Percentiles rank a stretch among this genome's conserved stretches.
Conservation (phyloP, 1,140 invertebrate species). For the Trinorchestia longiramus region DNA sequence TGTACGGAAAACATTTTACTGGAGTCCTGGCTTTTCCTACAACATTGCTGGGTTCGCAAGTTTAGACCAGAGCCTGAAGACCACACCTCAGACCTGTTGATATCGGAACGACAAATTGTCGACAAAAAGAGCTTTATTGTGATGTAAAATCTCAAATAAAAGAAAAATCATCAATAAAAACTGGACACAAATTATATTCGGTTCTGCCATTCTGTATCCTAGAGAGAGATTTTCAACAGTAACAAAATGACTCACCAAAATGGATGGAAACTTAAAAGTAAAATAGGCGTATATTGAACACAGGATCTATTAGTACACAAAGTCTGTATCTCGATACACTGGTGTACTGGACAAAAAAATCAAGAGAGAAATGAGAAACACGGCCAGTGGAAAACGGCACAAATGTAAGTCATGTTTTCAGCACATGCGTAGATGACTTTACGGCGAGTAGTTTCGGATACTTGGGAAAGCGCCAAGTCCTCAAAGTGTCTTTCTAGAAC, state of each 20-base stretch:
- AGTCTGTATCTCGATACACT: neutral
- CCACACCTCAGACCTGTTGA: neutral
- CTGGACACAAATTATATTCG: too few relatives aligned
- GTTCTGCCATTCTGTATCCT: too few relatives aligned
- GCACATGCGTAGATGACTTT: neutral
- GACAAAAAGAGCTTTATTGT: neutral
- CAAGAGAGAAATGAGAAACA: neutral
- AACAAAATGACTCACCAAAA: too few relatives aligned
- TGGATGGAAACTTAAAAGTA: too few relatives aligned
- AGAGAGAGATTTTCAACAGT: too few relatives aligned
- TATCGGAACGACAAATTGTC: neutral
- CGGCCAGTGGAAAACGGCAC: neutral
- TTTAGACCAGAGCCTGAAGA: neutral
- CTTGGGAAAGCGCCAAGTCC: neutral
- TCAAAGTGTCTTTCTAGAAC: neutral
- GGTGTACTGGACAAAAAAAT: neutral
- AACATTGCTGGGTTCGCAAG: neutral
- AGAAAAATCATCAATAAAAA: neutral
- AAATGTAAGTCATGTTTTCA: neutral
- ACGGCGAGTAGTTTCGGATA: neutral
- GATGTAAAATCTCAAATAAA: too few relatives aligned
- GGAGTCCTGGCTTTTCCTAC: neutral
- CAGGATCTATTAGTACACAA: neutral
- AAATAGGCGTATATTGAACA: neutral
- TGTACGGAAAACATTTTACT: neutral